Evolutionary conservation across 2,888 invertebrate species (phyloP), one percentile per base, ranked within the genome.

Genomic region (Trachelus tabidus): DNA sequence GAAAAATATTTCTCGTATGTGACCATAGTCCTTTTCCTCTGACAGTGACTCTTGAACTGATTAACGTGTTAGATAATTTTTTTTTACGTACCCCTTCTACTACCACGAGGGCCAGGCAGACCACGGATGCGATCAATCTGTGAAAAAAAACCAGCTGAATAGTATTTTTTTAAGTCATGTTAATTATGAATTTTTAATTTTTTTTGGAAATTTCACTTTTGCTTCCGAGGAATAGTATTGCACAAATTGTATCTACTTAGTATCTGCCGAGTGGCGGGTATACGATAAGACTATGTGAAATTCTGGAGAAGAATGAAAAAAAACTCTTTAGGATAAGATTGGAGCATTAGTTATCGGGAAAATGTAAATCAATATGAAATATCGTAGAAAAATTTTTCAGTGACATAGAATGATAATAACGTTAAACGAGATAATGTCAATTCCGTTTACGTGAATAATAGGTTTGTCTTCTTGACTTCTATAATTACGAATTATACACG

Each of bases 41-140:
- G 56, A 56, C 56, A 56, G 56, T 56, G 9, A 9, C 56, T 56
- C 23, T 56, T 56, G 56, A 23, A 56, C 56, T 2, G 15, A 56
- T 23, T 2, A 23, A 56, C 56, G 56, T 56, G 56, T 56, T 56
- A 23, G 56, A 56, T 56, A 56, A 56, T 23, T 23, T 69, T 30
- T 69, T 71, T 71, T 40, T 84, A 93, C 93, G 91, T 92, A 93
- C 93, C 92, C 92, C 93, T 85, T 91, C 87, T 83, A 91, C 90
- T 83, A 92, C 89, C 82, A 91, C 89, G 87, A 56, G 56, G 56
- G 91, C 89, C 89, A 93, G 88, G 89, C 92, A 92, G 85, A 92
- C 89, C 86, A 93, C 88, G 90, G 91, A 90, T 88, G 92, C 93
- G 91, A 92, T 90, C 90, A 93, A 91, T 91, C 93, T 93, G 92